A percentile compares a stretch with the other conserved stretches of the same genome.
These are phyloP conservation scores for Brachionus rubens DNA, from an alignment of 1,140 invertebrate genomes.

Conservation along the genomic window DNA sequence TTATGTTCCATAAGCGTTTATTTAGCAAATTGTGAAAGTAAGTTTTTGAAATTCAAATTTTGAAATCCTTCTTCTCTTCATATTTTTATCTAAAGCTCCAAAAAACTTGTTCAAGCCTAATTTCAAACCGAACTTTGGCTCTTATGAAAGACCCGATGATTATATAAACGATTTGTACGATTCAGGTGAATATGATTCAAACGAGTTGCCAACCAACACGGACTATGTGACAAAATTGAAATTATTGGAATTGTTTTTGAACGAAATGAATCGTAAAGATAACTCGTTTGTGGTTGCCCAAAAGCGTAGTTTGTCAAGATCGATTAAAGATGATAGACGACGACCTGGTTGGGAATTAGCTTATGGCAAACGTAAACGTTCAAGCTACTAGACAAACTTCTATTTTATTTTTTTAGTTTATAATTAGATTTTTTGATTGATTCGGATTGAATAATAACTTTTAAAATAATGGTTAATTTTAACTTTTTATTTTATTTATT, in stretches of 20 bases:
- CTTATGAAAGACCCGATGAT: neutral
- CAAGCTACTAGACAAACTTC: too few relatives aligned
- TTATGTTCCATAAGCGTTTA: slow-evolving; percentile 3
- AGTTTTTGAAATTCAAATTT: slow-evolving; percentile 5
- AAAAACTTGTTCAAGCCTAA: too few relatives aligned
- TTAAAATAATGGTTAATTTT: too few relatives aligned
- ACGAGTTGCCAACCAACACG: neutral
- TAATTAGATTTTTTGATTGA: too few relatives aligned
- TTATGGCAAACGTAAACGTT: slow-evolving; percentile 15
- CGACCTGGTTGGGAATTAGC: slow-evolving; percentile 28
- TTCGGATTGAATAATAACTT: too few relatives aligned
- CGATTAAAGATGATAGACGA: slow-evolving; percentile 20
- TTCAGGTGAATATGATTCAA: neutral
- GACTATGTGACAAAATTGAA: neutral
- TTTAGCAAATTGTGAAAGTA: slow-evolving; percentile 11
- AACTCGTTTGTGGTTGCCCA: too few relatives aligned
- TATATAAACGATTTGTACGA: neutral
- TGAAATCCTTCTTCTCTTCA: too few relatives aligned
- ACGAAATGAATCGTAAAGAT: neutral
- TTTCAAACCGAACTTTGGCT: too few relatives aligned
- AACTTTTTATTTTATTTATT: too few relatives aligned
- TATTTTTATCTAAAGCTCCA: too few relatives aligned
- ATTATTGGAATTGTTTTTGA: neutral
- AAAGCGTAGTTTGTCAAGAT: too few relatives aligned
- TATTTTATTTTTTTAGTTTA: too few relatives aligned